Percentiles rank a stretch among this genome's conserved stretches.
Evolutionary conservation across 1,140 invertebrate genomes (phyloP).

Genomic region (Drosophila fuyamai): DNA sequence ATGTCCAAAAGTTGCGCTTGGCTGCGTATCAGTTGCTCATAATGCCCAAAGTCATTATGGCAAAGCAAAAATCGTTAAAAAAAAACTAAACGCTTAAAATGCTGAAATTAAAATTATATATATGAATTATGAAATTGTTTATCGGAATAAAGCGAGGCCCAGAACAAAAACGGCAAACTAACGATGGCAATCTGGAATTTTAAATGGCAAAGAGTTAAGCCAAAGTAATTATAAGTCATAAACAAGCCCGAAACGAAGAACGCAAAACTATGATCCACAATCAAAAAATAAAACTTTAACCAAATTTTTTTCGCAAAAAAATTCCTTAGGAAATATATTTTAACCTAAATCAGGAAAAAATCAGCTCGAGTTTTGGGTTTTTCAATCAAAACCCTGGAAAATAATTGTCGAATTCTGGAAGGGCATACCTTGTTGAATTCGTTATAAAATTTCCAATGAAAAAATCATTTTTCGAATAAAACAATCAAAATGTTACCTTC

Average conservation of each 20-base stretch:
- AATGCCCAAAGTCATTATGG: slow-evolving; percentile 72
- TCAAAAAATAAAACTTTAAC: not conserved
- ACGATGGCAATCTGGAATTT: slow-evolving; percentile 51
- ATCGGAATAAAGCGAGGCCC: slow-evolving; percentile 43
- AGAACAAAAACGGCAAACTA: slow-evolving; percentile 15
- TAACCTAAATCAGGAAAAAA: no score
- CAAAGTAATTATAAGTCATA: slow-evolving; percentile 26
- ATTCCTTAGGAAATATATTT: no score
- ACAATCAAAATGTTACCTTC: no score
- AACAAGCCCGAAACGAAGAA: slow-evolving; percentile 30
- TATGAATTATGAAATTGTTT: slow-evolving; percentile 59
- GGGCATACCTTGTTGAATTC: no score
- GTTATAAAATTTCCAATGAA: no score
- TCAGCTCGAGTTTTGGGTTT: no score
- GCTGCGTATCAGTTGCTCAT: slow-evolving; percentile 75
- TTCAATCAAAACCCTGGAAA: no score
- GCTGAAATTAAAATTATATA: slow-evolving; percentile 35
- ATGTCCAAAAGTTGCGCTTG: slow-evolving; percentile 73
- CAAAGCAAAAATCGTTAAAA: slow-evolving; percentile 46
- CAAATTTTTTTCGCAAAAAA: no score
- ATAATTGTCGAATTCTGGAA: no score
- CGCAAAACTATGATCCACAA: slow-evolving; percentile 1
- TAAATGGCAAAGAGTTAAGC: slow-evolving; percentile 25
- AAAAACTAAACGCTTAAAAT: slow-evolving; percentile 47
- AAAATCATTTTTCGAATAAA: no score